phyloP scores from a whole-genome alignment of 2,113 vertebrate species.

The Vidua chalybeata region DNA sequence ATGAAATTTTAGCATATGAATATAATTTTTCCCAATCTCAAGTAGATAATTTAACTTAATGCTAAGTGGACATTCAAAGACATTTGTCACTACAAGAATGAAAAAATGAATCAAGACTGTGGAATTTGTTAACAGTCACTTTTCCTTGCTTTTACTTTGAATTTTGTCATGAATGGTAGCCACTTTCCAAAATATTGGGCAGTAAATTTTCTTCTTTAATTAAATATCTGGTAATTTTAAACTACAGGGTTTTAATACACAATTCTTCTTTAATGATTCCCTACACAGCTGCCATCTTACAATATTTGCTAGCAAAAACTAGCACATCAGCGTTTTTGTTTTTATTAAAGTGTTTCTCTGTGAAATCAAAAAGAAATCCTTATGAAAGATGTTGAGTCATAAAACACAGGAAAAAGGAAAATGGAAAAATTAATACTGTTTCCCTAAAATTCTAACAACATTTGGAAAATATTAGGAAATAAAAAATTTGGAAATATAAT shows the following conservation, averaged over 20 bases:
- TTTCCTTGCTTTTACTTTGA: neutral
- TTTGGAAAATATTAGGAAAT: conserved; percentile 50
- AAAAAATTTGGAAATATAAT: conserved; percentile 19
- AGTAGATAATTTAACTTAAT: neutral
- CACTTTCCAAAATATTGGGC: neutral
- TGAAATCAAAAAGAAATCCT: neutral
- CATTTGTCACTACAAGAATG: neutral
- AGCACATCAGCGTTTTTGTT: neutral
- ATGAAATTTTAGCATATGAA: neutral
- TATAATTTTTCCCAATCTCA: neutral
- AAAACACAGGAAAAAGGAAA: neutral
- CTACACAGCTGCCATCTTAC: neutral
- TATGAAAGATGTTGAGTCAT: neutral
- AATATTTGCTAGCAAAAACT: neutral
- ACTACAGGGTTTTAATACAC: neutral
- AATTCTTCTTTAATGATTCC: neutral
- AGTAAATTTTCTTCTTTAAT: neutral
- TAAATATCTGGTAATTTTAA: neutral
- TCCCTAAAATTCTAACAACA: conserved; percentile 13
- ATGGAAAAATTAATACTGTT: neutral
- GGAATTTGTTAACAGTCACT: neutral
- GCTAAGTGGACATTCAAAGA: neutral
- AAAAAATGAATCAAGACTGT: neutral
- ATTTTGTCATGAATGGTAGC: neutral
- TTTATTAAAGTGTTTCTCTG: neutral